Percentiles rank a stretch among this genome's conserved stretches.
Evolutionary conservation across 2,797 vertebrate genomes (phyloP).

Genomic region (Schizopygopsis malacanthus): DNA sequence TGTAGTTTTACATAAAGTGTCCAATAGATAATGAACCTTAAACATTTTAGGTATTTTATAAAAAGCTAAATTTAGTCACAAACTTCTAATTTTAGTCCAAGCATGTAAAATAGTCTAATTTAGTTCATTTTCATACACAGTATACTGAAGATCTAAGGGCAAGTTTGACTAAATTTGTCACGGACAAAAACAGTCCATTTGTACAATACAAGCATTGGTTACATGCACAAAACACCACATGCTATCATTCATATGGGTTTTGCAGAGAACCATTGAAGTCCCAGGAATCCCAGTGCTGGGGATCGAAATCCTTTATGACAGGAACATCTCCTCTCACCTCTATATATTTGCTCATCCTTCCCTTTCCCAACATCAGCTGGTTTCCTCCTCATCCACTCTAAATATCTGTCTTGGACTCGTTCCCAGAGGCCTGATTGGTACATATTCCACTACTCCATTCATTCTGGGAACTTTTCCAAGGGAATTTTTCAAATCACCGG

Average conservation of each 20-base stretch:
- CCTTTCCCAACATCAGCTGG: slow-evolving; percentile 49
- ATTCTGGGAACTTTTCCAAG: slow-evolving; percentile 41
- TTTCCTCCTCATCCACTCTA: slow-evolving; percentile 83
- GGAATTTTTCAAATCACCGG: slow-evolving; percentile 20
- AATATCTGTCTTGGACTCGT: slow-evolving; percentile 84
- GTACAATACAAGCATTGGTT: background rate
- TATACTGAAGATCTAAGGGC: slow-evolving; percentile 8
- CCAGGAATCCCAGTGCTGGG: slow-evolving; percentile 1
- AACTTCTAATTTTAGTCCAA: slow-evolving; percentile 73
- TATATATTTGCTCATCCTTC: slow-evolving; percentile 3
- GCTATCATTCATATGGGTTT: slow-evolving; percentile 8
- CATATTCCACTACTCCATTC: slow-evolving; percentile 30
- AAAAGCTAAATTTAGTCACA: slow-evolving; percentile 59
- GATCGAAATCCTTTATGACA: slow-evolving; percentile 22
- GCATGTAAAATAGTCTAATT: slow-evolving; percentile 71
- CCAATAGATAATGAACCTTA: background rate
- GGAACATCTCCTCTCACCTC: slow-evolving; percentile 27
- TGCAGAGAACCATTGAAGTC: background rate
- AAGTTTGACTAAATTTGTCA: background rate
- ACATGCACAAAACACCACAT: background rate
- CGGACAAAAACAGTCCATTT: background rate
- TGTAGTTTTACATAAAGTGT: background rate
- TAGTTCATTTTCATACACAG: background rate
- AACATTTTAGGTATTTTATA: background rate
- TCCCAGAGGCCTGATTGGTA: slow-evolving; percentile 75